A percentile compares a stretch with the other conserved stretches of the same genome.
These are phyloP conservation scores for Sinocyclocheilus anshuiensis DNA, from an alignment of 2,113 vertebrate genomes.

Conservation along the genomic window DNA sequence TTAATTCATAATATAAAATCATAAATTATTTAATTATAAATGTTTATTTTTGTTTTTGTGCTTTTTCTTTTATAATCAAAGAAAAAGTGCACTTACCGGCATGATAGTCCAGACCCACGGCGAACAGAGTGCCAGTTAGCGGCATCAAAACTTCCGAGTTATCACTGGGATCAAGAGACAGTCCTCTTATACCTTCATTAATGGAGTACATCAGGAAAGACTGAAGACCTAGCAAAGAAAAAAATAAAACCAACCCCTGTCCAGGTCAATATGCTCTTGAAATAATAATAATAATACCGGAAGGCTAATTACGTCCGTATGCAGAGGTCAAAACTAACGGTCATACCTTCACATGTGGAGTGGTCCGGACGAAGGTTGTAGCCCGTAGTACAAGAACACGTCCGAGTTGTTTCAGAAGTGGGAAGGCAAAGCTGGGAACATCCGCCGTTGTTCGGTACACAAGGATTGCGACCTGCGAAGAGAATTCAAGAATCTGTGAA, in stretches of 20 bases:
- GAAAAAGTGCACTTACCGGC: slow-evolving; percentile 73
- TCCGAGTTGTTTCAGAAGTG: slow-evolving; percentile 81
- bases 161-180: slow-evolving; percentile 83
- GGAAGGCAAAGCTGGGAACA: slow-evolving; percentile 88
- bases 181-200: slow-evolving; percentile 84
- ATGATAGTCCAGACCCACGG: slow-evolving; percentile 87
- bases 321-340: not conserved
- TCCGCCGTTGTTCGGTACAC: slow-evolving; percentile 84
- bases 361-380: slow-evolving; percentile 84
- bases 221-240: slow-evolving; percentile 75
- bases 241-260: not conserved
- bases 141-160: slow-evolving; percentile 86
- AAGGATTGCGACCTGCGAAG: slow-evolving; percentile 81
- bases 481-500: not conserved
- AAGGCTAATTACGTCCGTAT: not conserved
- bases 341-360: slow-evolving; percentile 82
- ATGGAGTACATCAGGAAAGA: slow-evolving; percentile 88
- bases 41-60: not conserved
- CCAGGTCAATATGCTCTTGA: not conserved
- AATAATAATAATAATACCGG: not conserved
- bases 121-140: slow-evolving; percentile 80
- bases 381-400: slow-evolving; percentile 83
- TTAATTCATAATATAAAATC: too few species aligned
- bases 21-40: not conserved
- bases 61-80: not conserved